Evolutionary conservation across 2,797 vertebrate genomes (phyloP).

Genomic region (Alcedo atthis): DNA sequence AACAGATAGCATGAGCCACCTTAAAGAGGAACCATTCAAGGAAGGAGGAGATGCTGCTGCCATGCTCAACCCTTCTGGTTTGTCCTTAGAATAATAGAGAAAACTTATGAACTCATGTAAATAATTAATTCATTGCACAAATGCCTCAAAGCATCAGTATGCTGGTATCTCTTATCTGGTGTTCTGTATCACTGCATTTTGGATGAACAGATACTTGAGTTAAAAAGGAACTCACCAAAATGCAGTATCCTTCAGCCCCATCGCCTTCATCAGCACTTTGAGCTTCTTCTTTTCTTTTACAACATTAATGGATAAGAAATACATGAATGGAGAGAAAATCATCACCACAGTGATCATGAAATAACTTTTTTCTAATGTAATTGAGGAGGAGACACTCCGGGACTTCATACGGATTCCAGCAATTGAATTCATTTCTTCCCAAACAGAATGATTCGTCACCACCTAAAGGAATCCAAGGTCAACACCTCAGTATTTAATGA

Average conservation of each 20-base stretch:
- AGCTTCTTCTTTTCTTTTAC: slow-evolving; percentile 88
- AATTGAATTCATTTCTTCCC: slow-evolving; percentile 83
- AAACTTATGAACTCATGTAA: not conserved
- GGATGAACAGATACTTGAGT: rapidly evolving
- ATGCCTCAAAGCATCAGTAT: not conserved
- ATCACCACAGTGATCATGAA: slow-evolving; percentile 82
- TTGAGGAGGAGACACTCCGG: not conserved
- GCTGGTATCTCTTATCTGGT: not conserved
- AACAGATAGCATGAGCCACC: not conserved
- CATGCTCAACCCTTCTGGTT: not conserved
- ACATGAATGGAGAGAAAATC: slow-evolving; percentile 88
- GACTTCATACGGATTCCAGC: slow-evolving; percentile 85
- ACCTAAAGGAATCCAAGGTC: slow-evolving; percentile 72
- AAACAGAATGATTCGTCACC: slow-evolving; percentile 84
- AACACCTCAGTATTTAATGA: not conserved
- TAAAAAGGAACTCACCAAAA: slow-evolving; percentile 85
- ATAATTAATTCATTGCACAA: not conserved
- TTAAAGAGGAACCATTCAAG: not conserved
- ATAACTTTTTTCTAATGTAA: slow-evolving; percentile 68
- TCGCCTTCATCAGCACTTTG: slow-evolving; percentile 89
- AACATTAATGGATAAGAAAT: slow-evolving; percentile 86
- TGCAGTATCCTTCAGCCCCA: slow-evolving; percentile 87
- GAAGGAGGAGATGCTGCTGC: not conserved
- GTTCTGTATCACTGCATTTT: not conserved
- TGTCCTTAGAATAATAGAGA: not conserved